These are phyloP conservation scores for Stigmatopora nigra DNA, from an alignment of 2,113 vertebrate species.

Conservation along the genomic window DNA sequence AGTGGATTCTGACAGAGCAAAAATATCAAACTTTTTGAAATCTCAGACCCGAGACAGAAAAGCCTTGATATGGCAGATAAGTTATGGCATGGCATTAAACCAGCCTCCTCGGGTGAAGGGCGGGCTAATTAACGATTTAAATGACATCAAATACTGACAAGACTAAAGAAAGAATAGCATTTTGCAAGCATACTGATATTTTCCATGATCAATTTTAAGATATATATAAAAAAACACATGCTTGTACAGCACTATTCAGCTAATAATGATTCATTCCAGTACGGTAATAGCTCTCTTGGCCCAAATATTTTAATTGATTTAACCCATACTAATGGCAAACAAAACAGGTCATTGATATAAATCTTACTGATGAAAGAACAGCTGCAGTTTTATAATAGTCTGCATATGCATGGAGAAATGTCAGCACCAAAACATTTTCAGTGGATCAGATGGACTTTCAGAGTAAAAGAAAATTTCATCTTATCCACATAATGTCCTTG, in stretches of 20 bases:
- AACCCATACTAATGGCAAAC: neutral
- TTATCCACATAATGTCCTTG: conserved; percentile 21
- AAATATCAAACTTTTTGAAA: neutral
- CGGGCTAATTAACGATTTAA: neutral
- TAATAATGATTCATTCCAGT: neutral
- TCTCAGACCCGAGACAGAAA: neutral
- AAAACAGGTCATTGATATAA: neutral
- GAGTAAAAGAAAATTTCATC: conserved; percentile 17
- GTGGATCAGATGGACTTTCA: conserved; percentile 15
- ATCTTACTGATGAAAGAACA: neutral
- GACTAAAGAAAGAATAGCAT: neutral
- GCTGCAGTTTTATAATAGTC: neutral
- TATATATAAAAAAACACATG: too few relatives aligned
- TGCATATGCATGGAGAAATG: neutral
- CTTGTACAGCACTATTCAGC: neutral
- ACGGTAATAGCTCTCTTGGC: neutral
- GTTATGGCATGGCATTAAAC: neutral
- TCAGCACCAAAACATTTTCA: conserved; percentile 9
- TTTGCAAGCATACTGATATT: neutral
- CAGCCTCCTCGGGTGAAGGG: too few relatives aligned
- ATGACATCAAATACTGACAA: neutral
- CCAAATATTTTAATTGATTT: neutral
- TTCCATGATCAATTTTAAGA: too few relatives aligned
- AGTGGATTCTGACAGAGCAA: neutral
- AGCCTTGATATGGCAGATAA: conserved; percentile 1